Evolutionary conservation across 2,888 invertebrate species (phyloP).

Genomic region (Stenolophus ochropezus): DNA sequence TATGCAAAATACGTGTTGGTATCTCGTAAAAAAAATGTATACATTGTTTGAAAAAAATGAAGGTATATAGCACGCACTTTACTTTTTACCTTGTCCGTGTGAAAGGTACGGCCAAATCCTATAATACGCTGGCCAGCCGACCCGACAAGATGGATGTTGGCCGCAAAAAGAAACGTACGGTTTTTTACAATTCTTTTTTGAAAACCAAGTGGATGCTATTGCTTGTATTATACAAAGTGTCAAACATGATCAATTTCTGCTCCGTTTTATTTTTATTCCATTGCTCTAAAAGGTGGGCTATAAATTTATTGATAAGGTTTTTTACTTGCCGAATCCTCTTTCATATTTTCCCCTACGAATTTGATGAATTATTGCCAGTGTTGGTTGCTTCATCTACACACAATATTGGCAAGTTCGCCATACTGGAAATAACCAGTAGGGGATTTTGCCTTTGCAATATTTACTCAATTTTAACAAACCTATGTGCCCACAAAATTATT

Average conservation of each 20-base stretch:
- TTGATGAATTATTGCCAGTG: neutral
- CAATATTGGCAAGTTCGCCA: too few species aligned
- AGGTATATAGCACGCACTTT: neutral
- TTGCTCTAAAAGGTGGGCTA: conserved; percentile 13
- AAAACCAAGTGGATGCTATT: conserved; percentile 15
- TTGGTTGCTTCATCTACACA: too few species aligned
- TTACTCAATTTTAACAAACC: too few species aligned
- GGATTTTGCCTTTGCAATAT: too few species aligned
- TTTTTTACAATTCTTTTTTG: conserved; percentile 24
- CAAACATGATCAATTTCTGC: conserved; percentile 26
- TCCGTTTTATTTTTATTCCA: neutral
- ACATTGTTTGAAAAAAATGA: neutral
- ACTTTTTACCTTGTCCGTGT: conserved; percentile 25
- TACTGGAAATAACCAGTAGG: too few species aligned
- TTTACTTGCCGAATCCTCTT: neutral
- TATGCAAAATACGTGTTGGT: neutral
- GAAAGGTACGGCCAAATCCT: conserved; percentile 10
- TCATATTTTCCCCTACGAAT: neutral
- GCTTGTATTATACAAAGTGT: conserved; percentile 29
- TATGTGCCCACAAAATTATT: too few species aligned
- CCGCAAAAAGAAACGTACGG: conserved; percentile 7
- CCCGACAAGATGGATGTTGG: conserved; percentile 16
- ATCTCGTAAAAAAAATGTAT: neutral
- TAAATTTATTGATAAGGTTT: conserved; percentile 9
- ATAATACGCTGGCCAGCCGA: conserved; percentile 3